Conservation (phyloP, 2,888 invertebrate genomes). For the Drosophila setosimentum region DNA sequence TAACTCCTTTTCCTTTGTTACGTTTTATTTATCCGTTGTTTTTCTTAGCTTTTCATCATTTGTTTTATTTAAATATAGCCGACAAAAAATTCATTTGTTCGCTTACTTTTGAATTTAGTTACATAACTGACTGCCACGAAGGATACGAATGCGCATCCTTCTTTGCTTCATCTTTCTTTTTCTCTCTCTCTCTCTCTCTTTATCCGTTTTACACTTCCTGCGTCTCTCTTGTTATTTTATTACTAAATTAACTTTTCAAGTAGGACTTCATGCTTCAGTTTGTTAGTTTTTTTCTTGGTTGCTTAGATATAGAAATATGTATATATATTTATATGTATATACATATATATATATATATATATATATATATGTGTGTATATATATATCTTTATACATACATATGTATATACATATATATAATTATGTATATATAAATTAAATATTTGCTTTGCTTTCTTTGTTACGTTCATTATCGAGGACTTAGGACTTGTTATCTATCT, state of each 20-base stretch:
- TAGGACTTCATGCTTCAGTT: conserved; percentile 50
- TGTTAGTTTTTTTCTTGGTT: conserved; percentile 27
- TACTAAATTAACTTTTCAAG: conserved; percentile 63
- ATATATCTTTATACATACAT: too few relatives aligned
- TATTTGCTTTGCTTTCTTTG: conserved; percentile 47
- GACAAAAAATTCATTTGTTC: conserved; percentile 66
- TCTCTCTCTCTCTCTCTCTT: conserved; percentile 41
- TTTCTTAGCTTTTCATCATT: conserved; percentile 39
- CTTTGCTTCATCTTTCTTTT: conserved; percentile 36
- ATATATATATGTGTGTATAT: conserved; percentile 55
- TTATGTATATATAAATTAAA: conserved; percentile 68
- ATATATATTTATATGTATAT: conserved; percentile 11
- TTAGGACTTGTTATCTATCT: conserved; percentile 39
- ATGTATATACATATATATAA: conserved; percentile 8
- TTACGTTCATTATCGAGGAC: conserved; percentile 47
- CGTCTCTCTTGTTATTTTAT: conserved; percentile 22
- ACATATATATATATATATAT: conserved; percentile 44
- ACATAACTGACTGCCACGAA: conserved; percentile 39
- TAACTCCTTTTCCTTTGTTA: conserved; percentile 55
- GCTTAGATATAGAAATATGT: conserved; percentile 68
- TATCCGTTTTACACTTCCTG: conserved; percentile 15
- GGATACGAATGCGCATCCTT: conserved; percentile 27
- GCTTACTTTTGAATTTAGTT: conserved; percentile 49
- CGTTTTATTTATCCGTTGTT: conserved; percentile 59
- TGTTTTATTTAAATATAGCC: conserved; percentile 41